A percentile compares a stretch with the other conserved stretches of the same genome.
These are phyloP conservation scores for Oophaga pumilio DNA, from an alignment of 2,113 vertebrate species.

Conservation along the genomic window DNA sequence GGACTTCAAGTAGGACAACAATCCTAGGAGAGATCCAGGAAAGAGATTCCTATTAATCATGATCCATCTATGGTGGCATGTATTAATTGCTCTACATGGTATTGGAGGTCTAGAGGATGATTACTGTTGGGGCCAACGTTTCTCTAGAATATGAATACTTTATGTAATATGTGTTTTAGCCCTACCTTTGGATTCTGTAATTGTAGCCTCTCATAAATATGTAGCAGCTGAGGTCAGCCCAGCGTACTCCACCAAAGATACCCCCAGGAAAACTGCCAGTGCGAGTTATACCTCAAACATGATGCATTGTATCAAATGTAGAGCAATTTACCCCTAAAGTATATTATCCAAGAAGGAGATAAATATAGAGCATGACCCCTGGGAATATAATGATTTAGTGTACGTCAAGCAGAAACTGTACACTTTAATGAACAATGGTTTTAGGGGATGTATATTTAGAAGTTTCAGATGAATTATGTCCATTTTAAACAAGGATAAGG, in stretches of 20 bases:
- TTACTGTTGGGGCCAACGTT: not conserved
- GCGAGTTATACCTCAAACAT: slow-evolving; percentile 36
- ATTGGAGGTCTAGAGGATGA: not conserved
- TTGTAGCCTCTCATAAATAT: slow-evolving; percentile 2
- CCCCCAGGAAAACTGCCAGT: slow-evolving; percentile 35
- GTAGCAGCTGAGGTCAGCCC: not conserved
- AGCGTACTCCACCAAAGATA: not conserved
- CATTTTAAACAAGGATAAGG: not conserved
- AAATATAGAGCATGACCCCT: slow-evolving; percentile 41
- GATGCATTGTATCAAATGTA: slow-evolving; percentile 40
- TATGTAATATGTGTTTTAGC: not conserved
- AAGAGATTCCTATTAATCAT: not conserved
- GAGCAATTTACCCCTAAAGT: slow-evolving; percentile 42
- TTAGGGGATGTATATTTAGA: slow-evolving; percentile 2
- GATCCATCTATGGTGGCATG: not conserved
- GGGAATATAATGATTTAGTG: slow-evolving; percentile 43
- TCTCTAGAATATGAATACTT: not conserved
- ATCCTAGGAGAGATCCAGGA: not conserved
- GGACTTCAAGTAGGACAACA: not conserved
- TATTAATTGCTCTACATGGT: not conserved
- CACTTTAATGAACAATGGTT: slow-evolving; percentile 39
- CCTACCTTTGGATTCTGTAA: not conserved
- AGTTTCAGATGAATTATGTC: not conserved
- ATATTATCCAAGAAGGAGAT: slow-evolving; percentile 4
- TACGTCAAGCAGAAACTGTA: slow-evolving; percentile 28